phyloP scores from a whole-genome alignment of 2,797 vertebrate genomes.

The Corythornis leucogaster region DNA sequence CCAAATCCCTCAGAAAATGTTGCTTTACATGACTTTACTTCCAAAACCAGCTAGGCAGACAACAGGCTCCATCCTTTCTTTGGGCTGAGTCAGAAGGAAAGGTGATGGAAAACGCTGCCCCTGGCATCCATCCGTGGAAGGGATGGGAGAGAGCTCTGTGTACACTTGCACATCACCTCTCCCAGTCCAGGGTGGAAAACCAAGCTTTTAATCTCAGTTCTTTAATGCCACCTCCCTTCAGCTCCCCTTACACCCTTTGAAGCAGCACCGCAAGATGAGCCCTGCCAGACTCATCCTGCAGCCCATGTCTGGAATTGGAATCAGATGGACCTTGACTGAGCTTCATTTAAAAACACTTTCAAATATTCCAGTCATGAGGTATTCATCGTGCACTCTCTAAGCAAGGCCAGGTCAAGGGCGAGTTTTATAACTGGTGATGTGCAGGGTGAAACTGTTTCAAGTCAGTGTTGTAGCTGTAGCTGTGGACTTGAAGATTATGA shows the following conservation, averaged over 20 bases:
- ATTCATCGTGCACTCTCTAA: fast-evolving
- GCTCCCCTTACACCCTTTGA: background rate
- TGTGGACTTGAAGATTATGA: background rate
- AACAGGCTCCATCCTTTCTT: background rate
- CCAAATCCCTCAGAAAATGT: background rate
- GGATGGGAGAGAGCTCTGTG: fast-evolving
- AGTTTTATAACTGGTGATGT: background rate
- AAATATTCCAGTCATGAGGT: background rate
- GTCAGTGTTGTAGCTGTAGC: background rate
- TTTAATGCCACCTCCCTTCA: background rate
- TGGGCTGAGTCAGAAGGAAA: background rate
- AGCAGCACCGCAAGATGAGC: background rate
- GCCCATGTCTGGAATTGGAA: background rate
- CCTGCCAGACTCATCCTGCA: background rate
- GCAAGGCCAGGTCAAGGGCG: background rate
- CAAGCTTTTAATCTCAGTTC: background rate
- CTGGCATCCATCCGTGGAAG: background rate
- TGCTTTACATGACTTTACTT: background rate
- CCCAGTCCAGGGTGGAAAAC: background rate
- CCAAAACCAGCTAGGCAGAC: background rate
- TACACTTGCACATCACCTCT: background rate
- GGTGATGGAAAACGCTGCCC: background rate
- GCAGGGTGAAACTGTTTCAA: background rate
- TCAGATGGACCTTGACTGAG: background rate
- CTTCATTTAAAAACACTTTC: background rate